A percentile compares a stretch with the other conserved stretches of the same genome.
Conservation (phyloP, 1,140 invertebrate species). For the Chlorops oryzae region DNA sequence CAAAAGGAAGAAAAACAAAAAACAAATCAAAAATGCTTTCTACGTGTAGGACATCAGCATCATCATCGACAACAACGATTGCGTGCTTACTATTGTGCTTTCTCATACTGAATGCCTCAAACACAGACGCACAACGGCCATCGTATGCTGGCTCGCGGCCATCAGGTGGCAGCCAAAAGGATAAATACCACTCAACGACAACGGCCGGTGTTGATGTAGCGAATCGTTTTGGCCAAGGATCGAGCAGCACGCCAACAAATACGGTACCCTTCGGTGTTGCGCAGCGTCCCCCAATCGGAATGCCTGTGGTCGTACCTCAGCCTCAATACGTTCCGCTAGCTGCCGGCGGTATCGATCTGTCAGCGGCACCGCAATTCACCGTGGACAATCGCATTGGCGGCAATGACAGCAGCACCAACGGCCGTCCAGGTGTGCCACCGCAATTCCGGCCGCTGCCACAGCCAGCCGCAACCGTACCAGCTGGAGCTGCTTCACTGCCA, state of each 20-base stretch:
- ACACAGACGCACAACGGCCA: slow-evolving; percentile 41
- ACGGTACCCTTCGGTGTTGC: slow-evolving; percentile 26
- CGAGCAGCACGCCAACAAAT: slow-evolving; percentile 3
- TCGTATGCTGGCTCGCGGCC: slow-evolving; percentile 38
- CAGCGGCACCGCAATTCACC: not conserved
- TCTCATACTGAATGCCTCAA: too few relatives aligned
- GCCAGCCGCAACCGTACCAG: too few relatives aligned
- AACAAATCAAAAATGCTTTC: too few relatives aligned
- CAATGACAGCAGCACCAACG: not conserved
- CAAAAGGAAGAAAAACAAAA: too few relatives aligned
- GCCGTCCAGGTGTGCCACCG: not conserved
- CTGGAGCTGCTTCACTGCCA: too few relatives aligned
- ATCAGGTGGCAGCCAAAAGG: slow-evolving; percentile 34
- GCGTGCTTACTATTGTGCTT: too few relatives aligned
- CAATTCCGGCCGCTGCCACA: not conserved
- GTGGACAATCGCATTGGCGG: slow-evolving; percentile 4
- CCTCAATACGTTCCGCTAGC: slow-evolving; percentile 9
- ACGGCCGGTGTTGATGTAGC: slow-evolving; percentile 15
- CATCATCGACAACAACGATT: too few relatives aligned
- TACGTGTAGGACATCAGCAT: too few relatives aligned
- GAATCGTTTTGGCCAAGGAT: slow-evolving; percentile 28
- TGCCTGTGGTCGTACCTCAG: slow-evolving; percentile 25
- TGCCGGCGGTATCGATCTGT: not conserved
- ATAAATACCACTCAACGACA: slow-evolving; percentile 29
- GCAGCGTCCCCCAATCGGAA: slow-evolving; percentile 37